A percentile compares a stretch with the other conserved stretches of the same genome.
Evolutionary conservation across 92 coral and sea anemone species (phyloP).

Genomic region (Hydrozoanthus gracilis): DNA sequence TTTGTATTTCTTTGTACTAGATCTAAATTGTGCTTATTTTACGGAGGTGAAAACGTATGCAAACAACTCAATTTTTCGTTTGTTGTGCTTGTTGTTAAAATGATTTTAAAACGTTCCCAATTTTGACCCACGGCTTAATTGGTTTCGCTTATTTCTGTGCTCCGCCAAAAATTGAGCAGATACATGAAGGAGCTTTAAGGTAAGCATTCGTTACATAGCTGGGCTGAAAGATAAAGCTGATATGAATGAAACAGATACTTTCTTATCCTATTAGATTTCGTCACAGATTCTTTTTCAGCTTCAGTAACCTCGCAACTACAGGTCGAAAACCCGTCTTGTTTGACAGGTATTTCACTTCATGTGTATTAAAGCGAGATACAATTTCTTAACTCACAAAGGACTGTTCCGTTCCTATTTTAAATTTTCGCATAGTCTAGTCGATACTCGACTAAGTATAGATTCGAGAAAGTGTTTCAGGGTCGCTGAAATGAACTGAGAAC

Average conservation of each 20-base stretch:
- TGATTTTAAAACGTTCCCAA: neutral
- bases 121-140: neutral
- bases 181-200: neutral
- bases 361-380: neutral
- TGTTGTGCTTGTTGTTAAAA: neutral
- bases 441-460: neutral
- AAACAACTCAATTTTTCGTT: constrained; percentile 13
- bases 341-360: constrained; percentile 11
- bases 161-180: neutral
- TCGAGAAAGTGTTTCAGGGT: neutral
- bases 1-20: neutral
- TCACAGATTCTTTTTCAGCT: constrained; percentile 24
- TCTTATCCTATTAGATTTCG: constrained; percentile 20
- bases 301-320: neutral
- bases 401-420: neutral
- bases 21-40: neutral
- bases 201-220: neutral
- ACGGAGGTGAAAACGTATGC: neutral
- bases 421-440: neutral
- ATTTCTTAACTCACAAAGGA: neutral
- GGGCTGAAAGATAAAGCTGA: constrained; percentile 26
- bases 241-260: constrained; percentile 17
- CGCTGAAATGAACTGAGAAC: neutral
- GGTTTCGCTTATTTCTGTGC: neutral
- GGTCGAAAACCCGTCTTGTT: constrained; percentile 16